Conservation (phyloP, 1,140 invertebrate species). For the Atta colombica region DNA sequence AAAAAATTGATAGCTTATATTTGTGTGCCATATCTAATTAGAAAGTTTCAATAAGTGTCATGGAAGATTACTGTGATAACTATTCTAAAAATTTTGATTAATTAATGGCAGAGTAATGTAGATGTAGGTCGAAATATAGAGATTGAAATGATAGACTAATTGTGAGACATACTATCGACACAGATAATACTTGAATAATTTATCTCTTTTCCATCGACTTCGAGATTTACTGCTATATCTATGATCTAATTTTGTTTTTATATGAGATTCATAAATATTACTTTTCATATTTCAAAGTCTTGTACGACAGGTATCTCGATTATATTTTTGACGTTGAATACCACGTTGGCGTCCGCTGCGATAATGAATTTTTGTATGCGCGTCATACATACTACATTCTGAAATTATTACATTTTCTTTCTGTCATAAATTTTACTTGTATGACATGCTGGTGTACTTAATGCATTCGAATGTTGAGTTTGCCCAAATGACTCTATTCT, state of each 20-base stretch:
- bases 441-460: neutral
- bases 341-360: neutral
- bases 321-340: constrained; percentile 12
- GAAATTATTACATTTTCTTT: constrained; percentile 26
- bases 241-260: neutral
- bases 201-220: neutral
- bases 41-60: neutral
- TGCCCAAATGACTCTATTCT: neutral
- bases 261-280: neutral
- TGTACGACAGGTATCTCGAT: neutral
- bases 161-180: neutral
- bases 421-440: neutral
- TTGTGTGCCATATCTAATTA: neutral
- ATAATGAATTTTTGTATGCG: constrained; percentile 13
- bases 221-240: neutral
- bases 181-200: constrained; percentile 1
- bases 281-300: neutral
- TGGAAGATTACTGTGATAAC: neutral
- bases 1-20: neutral
- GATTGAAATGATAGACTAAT: constrained; percentile 8
- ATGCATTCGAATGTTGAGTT: constrained; percentile 8
- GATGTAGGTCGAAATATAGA: neutral
- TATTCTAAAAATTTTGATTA: neutral
- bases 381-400: neutral
- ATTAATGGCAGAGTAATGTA: neutral